Evolutionary conservation across 1,140 invertebrate genomes (phyloP), one percentile per base, ranked within the genome.

Genomic region (Penaeus chinensis): DNA sequence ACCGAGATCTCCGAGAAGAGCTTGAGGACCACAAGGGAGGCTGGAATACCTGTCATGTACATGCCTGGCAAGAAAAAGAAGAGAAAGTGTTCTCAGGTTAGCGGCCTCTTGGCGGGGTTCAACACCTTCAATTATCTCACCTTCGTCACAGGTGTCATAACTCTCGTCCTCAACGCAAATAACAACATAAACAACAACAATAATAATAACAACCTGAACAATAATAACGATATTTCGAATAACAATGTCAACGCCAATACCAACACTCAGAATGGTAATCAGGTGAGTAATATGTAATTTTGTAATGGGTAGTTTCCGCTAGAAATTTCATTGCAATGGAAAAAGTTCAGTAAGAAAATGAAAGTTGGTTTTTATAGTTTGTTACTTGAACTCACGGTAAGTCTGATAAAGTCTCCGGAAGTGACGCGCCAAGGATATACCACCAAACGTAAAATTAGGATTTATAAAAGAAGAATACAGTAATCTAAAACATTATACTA

Each of bases 141-240:
- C 27, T 89, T 89, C 27, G 88, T 85, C 37, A 86, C 81, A 4
- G 88, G 88, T 27, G 24, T 89, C 10, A 85, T 89, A 54, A 89
- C 88, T 7, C 78, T 89, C n/a, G 32, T 89, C n/a, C 77, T 89
- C 27, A 89, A 89, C 63, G 74, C 81, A 20, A 89, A 85, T 65
- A 89, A 89, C 77, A 89, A 89, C 27, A 60, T 89, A 22, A 89
- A 89, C 19, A 89, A 89, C 63, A 89, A 89, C 32, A 89, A 89
- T 37, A 85, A 85, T 61, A 89, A 89, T 42, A 89, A 89, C 42
- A 89, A 89, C 42, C 78, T 85, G 37, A 89, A 89, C 19, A 85
- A 85, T 42, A 89, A 89, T 63, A 89, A 89, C 62, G 85, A 89
- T 62, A 76, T 89, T 10, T 82, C 79, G 37, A 89, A 89, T 24